Evolutionary conservation across 2,113 vertebrate genomes (phyloP).

Genomic region (Psilopogon haemacephalus): DNA sequence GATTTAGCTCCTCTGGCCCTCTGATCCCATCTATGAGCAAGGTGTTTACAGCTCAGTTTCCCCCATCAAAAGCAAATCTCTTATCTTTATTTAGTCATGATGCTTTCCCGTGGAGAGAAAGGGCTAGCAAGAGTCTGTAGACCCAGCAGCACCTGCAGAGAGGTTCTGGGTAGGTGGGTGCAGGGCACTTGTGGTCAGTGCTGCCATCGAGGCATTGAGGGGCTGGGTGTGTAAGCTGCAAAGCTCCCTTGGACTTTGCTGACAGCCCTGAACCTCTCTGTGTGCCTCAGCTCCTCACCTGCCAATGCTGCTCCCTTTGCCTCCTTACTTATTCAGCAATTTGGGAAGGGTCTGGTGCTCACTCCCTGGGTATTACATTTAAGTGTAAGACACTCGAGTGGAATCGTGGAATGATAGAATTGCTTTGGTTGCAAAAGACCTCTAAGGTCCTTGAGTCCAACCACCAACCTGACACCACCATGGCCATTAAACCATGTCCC

Average conservation of each 20-base stretch:
- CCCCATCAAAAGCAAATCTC: not conserved
- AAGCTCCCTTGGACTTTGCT: not conserved
- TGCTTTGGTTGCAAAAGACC: too few relatives aligned
- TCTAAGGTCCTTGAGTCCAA: too few relatives aligned
- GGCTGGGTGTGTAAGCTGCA: not conserved
- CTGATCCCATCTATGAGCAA: not conserved
- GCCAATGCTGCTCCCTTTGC: not conserved
- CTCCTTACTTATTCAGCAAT: not conserved
- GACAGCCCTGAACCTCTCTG: not conserved
- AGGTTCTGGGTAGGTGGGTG: accelerated
- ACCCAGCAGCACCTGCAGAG: not conserved
- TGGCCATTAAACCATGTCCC: too few relatives aligned
- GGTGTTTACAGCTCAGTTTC: not conserved
- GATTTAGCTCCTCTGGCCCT: not conserved
- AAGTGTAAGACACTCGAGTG: not conserved
- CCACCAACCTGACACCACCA: too few relatives aligned
- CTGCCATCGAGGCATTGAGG: not conserved
- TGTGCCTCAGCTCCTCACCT: not conserved
- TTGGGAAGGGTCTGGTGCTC: not conserved
- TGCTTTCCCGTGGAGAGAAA: not conserved
- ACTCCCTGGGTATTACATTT: not conserved
- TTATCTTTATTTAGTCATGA: not conserved
- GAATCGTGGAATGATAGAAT: too few relatives aligned
- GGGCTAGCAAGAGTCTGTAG: not conserved
- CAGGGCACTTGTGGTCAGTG: not conserved